Evolutionary conservation across 2,113 vertebrate species (phyloP).

Genomic region (Eulemur macaco): DNA sequence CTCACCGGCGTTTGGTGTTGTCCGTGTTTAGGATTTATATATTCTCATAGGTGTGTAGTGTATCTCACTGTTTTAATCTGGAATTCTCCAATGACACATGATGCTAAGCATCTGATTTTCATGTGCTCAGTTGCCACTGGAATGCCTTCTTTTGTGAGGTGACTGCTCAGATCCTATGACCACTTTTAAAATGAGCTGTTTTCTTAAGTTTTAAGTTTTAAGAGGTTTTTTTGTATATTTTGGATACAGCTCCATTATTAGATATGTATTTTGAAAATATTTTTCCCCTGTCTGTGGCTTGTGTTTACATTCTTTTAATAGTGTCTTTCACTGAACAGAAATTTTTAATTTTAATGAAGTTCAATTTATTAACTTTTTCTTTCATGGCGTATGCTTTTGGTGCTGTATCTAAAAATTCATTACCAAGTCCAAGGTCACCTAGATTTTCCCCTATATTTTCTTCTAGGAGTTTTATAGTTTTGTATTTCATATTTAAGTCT

Average conservation of each 20-base stretch:
- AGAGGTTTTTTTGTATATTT: not conserved
- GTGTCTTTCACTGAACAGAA: not conserved
- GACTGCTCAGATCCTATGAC: not conserved
- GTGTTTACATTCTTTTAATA: not conserved
- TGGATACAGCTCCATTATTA: not conserved
- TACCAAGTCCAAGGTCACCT: not conserved
- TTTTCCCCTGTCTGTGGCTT: not conserved
- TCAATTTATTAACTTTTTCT: not conserved
- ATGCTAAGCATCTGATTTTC: not conserved
- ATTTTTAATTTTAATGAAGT: not conserved
- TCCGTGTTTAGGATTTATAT: not conserved
- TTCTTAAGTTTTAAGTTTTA: not conserved
- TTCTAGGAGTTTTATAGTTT: not conserved
- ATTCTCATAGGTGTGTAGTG: not conserved
- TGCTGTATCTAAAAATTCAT: not conserved
- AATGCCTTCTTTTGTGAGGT: not conserved
- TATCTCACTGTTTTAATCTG: not conserved
- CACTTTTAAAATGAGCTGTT: not conserved
- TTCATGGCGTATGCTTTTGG: not conserved
- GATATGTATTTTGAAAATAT: not conserved
- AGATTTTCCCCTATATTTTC: not conserved
- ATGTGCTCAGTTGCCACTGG: not conserved
- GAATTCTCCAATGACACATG: not conserved
- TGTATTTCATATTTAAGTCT: not conserved
- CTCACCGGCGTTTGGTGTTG: not conserved